These are phyloP conservation scores for Nomada ruficornis DNA, from an alignment of 2,888 invertebrate genomes.

Conservation along the genomic window DNA sequence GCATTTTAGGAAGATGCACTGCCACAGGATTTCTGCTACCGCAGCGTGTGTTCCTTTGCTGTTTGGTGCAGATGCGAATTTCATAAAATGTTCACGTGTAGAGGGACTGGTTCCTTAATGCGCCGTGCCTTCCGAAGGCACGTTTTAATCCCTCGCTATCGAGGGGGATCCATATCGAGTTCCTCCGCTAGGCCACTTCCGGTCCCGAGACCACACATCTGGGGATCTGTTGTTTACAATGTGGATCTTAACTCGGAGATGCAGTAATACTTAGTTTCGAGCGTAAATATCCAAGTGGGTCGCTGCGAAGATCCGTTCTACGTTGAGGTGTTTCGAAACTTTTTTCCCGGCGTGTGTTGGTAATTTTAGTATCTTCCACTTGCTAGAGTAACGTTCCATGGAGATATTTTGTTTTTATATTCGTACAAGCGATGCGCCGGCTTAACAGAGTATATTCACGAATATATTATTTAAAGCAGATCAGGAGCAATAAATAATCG, in stretches of 20 bases:
- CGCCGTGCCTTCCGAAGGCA: slow-evolving; percentile 22
- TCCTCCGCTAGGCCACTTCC: slow-evolving; percentile 57
- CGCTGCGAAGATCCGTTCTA: not conserved
- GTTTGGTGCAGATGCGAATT: not conserved
- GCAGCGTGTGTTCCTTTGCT: not conserved
- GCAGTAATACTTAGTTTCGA: slow-evolving; percentile 27
- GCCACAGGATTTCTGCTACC: not conserved
- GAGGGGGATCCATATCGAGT: slow-evolving; percentile 58
- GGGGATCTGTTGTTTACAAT: slow-evolving; percentile 55
- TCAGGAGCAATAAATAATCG: slow-evolving; percentile 37
- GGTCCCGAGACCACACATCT: slow-evolving; percentile 56
- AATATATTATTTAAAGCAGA: not conserved
- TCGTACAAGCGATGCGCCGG: not conserved
- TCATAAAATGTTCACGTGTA: not conserved
- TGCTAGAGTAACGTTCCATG: not conserved
- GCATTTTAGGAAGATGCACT: not conserved
- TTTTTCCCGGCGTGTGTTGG: not conserved
- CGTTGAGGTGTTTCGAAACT: not conserved
- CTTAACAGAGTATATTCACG: slow-evolving; percentile 18
- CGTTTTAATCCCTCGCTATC: slow-evolving; percentile 42
- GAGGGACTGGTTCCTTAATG: slow-evolving; percentile 18
- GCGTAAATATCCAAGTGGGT: slow-evolving; percentile 3
- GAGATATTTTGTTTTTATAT: not conserved
- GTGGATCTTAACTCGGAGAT: slow-evolving; percentile 39
- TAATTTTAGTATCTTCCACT: not conserved